Evolutionary conservation across 2,797 vertebrate genomes (phyloP), one percentile per base, ranked within the genome.

Genomic region (Salmo trutta): DNA sequence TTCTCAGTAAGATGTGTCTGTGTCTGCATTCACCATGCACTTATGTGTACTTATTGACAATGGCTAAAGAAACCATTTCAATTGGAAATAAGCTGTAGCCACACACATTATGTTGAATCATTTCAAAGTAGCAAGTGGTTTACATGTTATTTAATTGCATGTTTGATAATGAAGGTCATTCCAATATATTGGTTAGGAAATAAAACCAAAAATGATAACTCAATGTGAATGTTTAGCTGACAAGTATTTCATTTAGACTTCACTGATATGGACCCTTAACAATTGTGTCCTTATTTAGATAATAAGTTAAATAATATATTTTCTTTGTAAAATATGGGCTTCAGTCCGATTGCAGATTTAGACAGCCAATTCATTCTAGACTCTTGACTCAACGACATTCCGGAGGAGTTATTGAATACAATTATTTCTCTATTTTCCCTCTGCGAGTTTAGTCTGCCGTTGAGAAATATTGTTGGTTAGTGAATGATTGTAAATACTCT

Each of bases 391-490:
- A 16, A 33, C 31, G 31, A 67, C 27, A 69, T 75, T 77, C 75
- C 66, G 68, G 73, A 79, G 72, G n/a, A 19, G 53, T 54, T 64
- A 10, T 21, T 64, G 41, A 47, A 14, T 14, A 47, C 10, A 47
- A 6, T 10, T 64, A 24, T 64, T 64, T 14, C 12, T 24, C 21
- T 64, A 10, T 7, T 3, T 64, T 27, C 8, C 10, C n/a, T 24
- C 59, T 12, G 14, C 36, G 66, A 59, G 72, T 80, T 78, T 68
- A 80, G 72, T 76, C 27, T 74, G 36, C 51, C 27, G 59, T 75
- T 69, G 73, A 81, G 79, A 80, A 15, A n/a, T 17, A 73, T 54
- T 73, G 74, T 76, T 64, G 12, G 70, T 10, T 69, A 80, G 76
- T 75, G 68, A 14, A 47, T 47, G 41, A 47, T 47, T 47, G 10